Base-by-base conservation (phyloP, 1,140 invertebrate genomes). In the Macrotrachela quadricornifera region DNA sequence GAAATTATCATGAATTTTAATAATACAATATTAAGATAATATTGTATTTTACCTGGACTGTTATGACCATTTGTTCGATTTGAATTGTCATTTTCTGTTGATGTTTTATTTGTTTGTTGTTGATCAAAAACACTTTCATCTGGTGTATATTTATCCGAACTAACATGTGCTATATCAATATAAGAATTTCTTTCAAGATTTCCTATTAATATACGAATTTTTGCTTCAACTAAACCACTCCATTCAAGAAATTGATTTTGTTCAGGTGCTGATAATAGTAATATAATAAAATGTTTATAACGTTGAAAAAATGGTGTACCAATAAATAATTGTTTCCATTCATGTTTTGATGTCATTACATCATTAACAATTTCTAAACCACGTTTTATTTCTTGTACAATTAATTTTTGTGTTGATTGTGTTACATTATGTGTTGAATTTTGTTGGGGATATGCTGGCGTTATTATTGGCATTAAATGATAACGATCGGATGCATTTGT, bases 341-440 rank as follows among this genome's bases (percentile, higher is more conserved):
- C 73, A 37, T 78, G 77, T 64, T 82, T 82, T 6, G 82, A 80
- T 46, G 79, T 71, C 68, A 84, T 83, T 60, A 94, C 90, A 58
- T 90, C 82, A 59, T 85, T 80, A 0, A 82, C 85, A 44, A 82
- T 77, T 6, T 77, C 74, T n/a, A 49, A 36, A 3, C 48, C 75
- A 59, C 67, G 72, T 78, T 70, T 79, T 61, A 97, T 91, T 64
- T 91, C 85, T 56, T 88, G 82, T 66, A 83, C 80, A 73, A 99
- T 94, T 55, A 97, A 83, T 12, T 80, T 80, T 61, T 82, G 72
- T 0, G 90, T 96, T 1, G 88, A 94, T 14, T 78, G 76, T 0
- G 87, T 91, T 2, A 96, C 92, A 63, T 99, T 99, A 64, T 91
- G 97, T 10, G 94, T 97, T 4, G 90, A 95, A 73, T 99, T 99